Base-by-base conservation (phyloP, 2,888 invertebrate species). In the Apotomis turbidana region DNA sequence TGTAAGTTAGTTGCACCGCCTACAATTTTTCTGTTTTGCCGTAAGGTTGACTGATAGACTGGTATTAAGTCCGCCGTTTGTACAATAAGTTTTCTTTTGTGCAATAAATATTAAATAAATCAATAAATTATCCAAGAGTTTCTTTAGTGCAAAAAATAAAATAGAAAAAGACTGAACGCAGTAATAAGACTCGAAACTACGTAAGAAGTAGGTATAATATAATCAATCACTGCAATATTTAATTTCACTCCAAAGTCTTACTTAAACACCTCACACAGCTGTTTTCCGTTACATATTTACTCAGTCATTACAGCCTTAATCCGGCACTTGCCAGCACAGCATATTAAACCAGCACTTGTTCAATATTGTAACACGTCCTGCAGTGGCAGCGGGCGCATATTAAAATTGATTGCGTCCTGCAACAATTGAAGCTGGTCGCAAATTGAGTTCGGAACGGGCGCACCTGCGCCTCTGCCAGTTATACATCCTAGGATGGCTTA, bases 341-440 rank as follows among this genome's bases (percentile, higher is more conserved):
- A 44, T 55, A 57, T 62, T 64, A 52, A 63, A 64, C 44, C 59
- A 52, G 68, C 67, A 44, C 58, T 58, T 57, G 62, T 58, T 27
- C 54, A 71, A 54, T 64, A 9, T 77, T 80, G 75, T 76, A 79
- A 68, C 75, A 67, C 57, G 57, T 52, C 49, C 68, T 76, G 74
- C 74, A 71, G 70, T 68, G 69, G 76, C 75, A 77, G 74, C 77
- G 77, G 71, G 78, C 76, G 80, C 78, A 81, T 84, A 85, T 85
- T 83, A 85, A 85, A 86, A 86, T 86, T 85, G 86, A 86, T 86
- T 84, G 84, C 80, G 75, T 82, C 79, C 75, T 78, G 82, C 78
- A 82, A 83, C 83, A 85, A 83, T 85, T 82, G 82, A 82, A 85
- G 80, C 80, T 76, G 76, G 79, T 80, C 80, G 77, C 82, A 85